Percentiles rank a stretch among this genome's conserved stretches.
Evolutionary conservation across 2,113 vertebrate species (phyloP).

Genomic region (Clupea harengus): DNA sequence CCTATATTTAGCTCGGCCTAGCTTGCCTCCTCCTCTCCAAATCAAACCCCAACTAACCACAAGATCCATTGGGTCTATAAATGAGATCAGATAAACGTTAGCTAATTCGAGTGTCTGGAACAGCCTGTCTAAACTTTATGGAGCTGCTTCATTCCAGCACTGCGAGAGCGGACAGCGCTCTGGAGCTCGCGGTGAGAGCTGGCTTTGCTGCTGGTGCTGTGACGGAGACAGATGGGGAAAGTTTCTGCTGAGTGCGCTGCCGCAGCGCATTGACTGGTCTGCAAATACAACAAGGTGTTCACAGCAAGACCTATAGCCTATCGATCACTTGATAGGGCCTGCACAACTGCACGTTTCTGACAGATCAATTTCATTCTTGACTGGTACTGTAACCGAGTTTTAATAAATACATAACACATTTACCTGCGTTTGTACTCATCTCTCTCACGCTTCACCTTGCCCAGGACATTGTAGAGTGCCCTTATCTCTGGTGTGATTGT

Average conservation of each 20-base stretch:
- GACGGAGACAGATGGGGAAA: slow-evolving; percentile 43
- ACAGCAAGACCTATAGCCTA: neutral
- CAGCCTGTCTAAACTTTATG: neutral
- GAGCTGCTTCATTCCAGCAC: slow-evolving; percentile 3
- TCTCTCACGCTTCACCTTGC: slow-evolving; percentile 93
- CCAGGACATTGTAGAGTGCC: slow-evolving; percentile 96
- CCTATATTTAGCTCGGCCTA: neutral
- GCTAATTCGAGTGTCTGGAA: neutral
- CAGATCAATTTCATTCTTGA: neutral
- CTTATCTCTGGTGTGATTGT: slow-evolving; percentile 97
- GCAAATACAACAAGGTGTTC: slow-evolving; percentile 1
- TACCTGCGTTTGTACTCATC: slow-evolving; percentile 97
- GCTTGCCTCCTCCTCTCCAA: neutral
- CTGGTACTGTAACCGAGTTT: neutral
- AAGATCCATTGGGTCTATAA: neutral
- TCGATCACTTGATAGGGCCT: neutral
- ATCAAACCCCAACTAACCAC: neutral
- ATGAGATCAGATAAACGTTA: neutral
- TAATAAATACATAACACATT: neutral
- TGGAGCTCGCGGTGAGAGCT: neutral
- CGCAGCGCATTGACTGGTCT: slow-evolving; percentile 12
- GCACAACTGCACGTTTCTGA: neutral
- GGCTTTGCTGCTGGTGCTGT: neutral
- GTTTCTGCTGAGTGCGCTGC: slow-evolving; percentile 56
- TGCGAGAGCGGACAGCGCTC: neutral